phyloP scores from a whole-genome alignment of 2,888 invertebrate genomes.

The Phytoseiulus persimilis region DNA sequence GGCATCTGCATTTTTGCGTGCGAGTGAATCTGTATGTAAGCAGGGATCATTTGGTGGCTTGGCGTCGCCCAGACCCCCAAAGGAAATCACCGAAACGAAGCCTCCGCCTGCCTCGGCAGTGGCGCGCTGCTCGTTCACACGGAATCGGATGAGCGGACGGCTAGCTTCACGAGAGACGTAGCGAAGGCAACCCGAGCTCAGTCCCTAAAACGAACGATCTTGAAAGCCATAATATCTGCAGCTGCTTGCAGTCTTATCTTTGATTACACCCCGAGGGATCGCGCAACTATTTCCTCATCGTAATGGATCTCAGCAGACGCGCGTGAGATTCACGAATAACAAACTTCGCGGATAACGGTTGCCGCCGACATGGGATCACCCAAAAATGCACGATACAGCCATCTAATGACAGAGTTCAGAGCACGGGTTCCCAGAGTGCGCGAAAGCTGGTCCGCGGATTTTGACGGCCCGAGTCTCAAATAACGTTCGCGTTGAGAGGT shows the following conservation, averaged over 20 bases:
- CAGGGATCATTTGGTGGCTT: background rate
- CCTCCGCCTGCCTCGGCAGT: background rate
- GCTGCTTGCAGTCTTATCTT: background rate
- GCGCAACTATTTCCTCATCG: background rate
- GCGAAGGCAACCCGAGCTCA: background rate
- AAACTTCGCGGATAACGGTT: background rate
- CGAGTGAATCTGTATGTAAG: background rate
- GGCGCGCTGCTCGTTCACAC: background rate
- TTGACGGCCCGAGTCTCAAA: too few species aligned
- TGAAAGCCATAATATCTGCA: background rate
- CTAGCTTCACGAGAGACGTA: background rate
- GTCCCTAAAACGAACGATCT: background rate
- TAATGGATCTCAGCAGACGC: background rate
- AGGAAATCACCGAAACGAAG: background rate
- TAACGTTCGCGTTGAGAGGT: too few species aligned
- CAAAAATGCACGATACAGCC: too few species aligned
- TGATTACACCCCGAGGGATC: background rate
- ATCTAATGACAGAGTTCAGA: too few species aligned
- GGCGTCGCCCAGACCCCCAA: background rate
- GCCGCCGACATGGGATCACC: background rate
- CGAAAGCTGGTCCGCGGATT: too few species aligned
- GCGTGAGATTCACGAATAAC: background rate
- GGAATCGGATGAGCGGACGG: background rate
- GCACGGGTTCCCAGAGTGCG: too few species aligned
- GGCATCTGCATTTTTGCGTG: background rate